phyloP scores from a whole-genome alignment of 2,113 vertebrate genomes.

The Nibea coibor region DNA sequence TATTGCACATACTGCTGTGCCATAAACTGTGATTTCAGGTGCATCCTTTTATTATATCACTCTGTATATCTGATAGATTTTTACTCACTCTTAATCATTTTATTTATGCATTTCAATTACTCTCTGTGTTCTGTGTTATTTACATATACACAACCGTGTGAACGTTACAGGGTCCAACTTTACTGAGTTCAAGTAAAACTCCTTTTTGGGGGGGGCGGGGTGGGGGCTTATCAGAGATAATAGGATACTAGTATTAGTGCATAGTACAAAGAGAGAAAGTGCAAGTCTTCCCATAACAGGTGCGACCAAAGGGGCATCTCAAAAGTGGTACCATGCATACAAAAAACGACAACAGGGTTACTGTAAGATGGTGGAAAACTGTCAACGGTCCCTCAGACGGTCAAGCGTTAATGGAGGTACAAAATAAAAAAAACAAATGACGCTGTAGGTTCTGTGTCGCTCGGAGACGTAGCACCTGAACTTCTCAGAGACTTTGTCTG shows the following conservation, averaged over 20 bases:
- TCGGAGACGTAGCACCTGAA: slow-evolving; percentile 69
- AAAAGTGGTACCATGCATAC: slow-evolving; percentile 83
- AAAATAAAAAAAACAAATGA: slow-evolving; percentile 25
- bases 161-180: slow-evolving; percentile 73
- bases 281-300: slow-evolving; percentile 81
- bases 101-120: slow-evolving; percentile 70
- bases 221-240: slow-evolving; percentile 63
- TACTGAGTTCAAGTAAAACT: slow-evolving; percentile 77
- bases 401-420: slow-evolving; percentile 53
- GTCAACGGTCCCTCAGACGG: slow-evolving; percentile 44
- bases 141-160: slow-evolving; percentile 83
- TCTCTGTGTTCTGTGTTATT: slow-evolving; percentile 81
- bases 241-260: slow-evolving; percentile 78
- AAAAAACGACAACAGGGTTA: slow-evolving; percentile 65
- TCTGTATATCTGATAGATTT: slow-evolving; percentile 63
- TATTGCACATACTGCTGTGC: slow-evolving; percentile 77
- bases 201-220: slow-evolving; percentile 32
- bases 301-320: slow-evolving; percentile 77
- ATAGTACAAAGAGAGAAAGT: slow-evolving; percentile 86
- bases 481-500: slow-evolving; percentile 58
- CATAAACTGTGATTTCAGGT: slow-evolving; percentile 77
- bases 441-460: slow-evolving; percentile 49
- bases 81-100: slow-evolving; percentile 44
- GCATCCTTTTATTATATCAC: slow-evolving; percentile 72
- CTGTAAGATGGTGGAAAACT: slow-evolving; percentile 58